Evolutionary conservation across 2,888 invertebrate species (phyloP).

Genomic region (Drosophila multiciliata): DNA sequence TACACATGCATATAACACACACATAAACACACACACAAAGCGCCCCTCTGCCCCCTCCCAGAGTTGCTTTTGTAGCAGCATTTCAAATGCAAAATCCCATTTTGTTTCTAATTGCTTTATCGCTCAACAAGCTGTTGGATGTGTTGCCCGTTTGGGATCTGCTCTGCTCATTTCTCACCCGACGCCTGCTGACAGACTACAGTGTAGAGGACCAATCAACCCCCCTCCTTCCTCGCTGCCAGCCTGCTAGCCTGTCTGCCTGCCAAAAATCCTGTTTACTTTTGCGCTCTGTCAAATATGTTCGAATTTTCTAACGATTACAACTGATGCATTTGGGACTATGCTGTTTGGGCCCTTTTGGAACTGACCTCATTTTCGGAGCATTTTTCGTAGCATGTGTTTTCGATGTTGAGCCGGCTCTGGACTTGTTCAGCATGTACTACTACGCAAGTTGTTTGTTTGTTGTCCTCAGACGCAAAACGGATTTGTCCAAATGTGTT

Average conservation of each 20-base stretch:
- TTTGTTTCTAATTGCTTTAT: slow-evolving; percentile 81
- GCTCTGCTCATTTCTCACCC: slow-evolving; percentile 72
- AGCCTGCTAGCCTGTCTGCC: slow-evolving; percentile 2
- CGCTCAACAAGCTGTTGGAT: slow-evolving; percentile 81
- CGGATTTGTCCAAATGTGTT: slow-evolving; percentile 74
- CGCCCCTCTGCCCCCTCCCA: background rate
- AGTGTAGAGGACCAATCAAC: slow-evolving; percentile 30
- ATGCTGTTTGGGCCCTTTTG: slow-evolving; percentile 15
- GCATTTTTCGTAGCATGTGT: slow-evolving; percentile 81
- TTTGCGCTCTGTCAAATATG: slow-evolving; percentile 83
- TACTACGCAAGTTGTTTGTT: slow-evolving; percentile 46
- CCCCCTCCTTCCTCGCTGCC: slow-evolving; percentile 13
- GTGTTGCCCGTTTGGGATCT: slow-evolving; percentile 37
- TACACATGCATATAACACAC: slow-evolving; percentile 15
- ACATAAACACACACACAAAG: background rate
- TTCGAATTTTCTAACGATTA: slow-evolving; percentile 81
- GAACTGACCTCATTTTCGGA: slow-evolving; percentile 72
- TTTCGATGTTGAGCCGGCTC: slow-evolving; percentile 66
- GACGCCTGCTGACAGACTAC: slow-evolving; percentile 61
- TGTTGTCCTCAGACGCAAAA: slow-evolving; percentile 64
- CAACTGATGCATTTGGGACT: slow-evolving; percentile 58
- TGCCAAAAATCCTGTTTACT: slow-evolving; percentile 68
- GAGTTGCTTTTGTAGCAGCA: slow-evolving; percentile 65
- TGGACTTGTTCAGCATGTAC: slow-evolving; percentile 59
- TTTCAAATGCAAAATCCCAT: slow-evolving; percentile 81